Conservation (phyloP, 1,140 invertebrate species). For the Chionoecetes opilio region DNA sequence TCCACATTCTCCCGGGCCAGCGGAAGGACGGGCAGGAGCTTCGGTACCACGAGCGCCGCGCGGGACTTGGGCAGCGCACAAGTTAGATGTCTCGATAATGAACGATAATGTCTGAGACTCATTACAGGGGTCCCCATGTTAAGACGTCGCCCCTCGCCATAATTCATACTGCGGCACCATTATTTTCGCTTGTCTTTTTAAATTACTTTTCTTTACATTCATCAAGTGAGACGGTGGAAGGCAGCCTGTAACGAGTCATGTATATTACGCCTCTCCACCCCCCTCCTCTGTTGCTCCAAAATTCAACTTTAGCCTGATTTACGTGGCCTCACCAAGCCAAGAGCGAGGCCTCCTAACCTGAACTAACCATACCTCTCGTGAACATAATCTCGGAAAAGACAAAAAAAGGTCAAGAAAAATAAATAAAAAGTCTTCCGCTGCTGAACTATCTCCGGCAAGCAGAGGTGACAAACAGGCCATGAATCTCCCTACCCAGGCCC, state of each 20-base stretch:
- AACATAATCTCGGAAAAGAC: too few species aligned
- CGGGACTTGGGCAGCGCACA: background rate
- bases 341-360: background rate
- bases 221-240: constrained; percentile 1
- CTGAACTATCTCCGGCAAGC: too few species aligned
- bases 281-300: background rate
- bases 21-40: too few species aligned
- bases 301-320: background rate
- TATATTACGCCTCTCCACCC: background rate
- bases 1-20: too few species aligned
- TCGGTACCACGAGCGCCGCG: background rate
- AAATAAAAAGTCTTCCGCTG: too few species aligned
- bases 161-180: constrained; percentile 5
- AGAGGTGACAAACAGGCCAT: too few species aligned
- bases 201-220: constrained; percentile 10
- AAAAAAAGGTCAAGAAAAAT: too few species aligned
- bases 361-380: background rate
- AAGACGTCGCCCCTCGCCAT: background rate
- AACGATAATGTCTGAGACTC: constrained; percentile 17
- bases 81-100: constrained; percentile 11
- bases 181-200: background rate
- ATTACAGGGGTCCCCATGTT: background rate
- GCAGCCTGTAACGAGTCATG: background rate
- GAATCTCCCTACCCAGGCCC: background rate
- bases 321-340: background rate